These are phyloP conservation scores for Adelosebastes latens DNA, from an alignment of 2,797 vertebrate genomes.

Conservation along the genomic window DNA sequence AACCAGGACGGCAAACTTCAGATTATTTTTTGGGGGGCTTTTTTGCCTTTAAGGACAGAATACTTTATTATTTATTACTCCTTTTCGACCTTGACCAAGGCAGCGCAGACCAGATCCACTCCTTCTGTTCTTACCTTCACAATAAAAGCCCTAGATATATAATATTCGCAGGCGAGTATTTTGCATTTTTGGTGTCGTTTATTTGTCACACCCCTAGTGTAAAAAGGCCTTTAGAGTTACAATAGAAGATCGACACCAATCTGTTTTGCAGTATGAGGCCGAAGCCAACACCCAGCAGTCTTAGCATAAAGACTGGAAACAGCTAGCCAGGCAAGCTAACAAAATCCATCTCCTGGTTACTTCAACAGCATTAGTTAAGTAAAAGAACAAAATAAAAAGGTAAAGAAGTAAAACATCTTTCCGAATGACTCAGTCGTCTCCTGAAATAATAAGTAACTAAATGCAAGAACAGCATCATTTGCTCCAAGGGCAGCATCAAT, in stretches of 20 bases:
- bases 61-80: no score
- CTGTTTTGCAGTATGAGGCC: background rate
- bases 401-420: constrained; percentile 7
- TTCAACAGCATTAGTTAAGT: background rate
- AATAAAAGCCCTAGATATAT: no score
- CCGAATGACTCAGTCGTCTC: constrained; percentile 15
- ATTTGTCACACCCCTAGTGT: no score
- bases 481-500: constrained; percentile 60
- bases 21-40: no score
- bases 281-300: background rate
- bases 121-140: no score
- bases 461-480: constrained; percentile 56
- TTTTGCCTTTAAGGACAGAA: no score
- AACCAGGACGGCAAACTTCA: no score
- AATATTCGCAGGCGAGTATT: no score
- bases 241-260: background rate
- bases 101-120: no score
- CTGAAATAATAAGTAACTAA: constrained; percentile 51
- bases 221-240: background rate
- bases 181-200: no score
- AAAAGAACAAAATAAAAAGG: background rate
- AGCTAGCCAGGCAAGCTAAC: background rate
- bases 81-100: no score
- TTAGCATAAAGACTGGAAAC: background rate
- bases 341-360: no score